A percentile compares a stretch with the other conserved stretches of the same genome.
Evolutionary conservation across 2,888 invertebrate species (phyloP).

Genomic region (Tenthredo scrophulariae): DNA sequence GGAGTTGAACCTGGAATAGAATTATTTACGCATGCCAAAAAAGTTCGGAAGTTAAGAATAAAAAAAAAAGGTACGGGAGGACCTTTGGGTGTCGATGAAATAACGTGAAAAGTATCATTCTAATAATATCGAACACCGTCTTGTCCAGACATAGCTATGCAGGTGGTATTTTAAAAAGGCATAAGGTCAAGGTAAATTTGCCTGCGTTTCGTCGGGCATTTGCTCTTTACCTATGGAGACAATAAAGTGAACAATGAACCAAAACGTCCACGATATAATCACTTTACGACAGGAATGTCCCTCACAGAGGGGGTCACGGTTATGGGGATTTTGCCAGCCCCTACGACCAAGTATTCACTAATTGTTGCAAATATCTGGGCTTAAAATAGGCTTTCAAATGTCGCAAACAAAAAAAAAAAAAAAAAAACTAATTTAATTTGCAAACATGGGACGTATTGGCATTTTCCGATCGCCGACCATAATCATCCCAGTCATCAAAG

Average conservation of each 20-base stretch:
- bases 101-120: background rate
- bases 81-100: background rate
- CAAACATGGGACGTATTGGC: background rate
- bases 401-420: background rate
- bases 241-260: conserved; percentile 48
- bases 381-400: conserved; percentile 12
- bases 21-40: background rate
- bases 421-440: conserved; percentile 38
- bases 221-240: conserved; percentile 3
- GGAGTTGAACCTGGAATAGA: background rate
- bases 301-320: conserved; percentile 32
- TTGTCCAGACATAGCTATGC: background rate
- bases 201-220: background rate
- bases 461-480: background rate
- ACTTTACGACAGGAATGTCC: conserved; percentile 63
- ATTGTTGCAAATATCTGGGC: conserved; percentile 25
- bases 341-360: background rate
- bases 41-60: background rate
- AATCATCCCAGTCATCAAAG: background rate
- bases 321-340: background rate
- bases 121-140: background rate
- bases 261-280: conserved; percentile 67
- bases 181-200: background rate
- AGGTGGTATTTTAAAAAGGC: conserved; percentile 30
- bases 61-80: no score